These are phyloP conservation scores for Metallyticus violacea DNA, from an alignment of 2,888 invertebrate species.

Conservation along the genomic window DNA sequence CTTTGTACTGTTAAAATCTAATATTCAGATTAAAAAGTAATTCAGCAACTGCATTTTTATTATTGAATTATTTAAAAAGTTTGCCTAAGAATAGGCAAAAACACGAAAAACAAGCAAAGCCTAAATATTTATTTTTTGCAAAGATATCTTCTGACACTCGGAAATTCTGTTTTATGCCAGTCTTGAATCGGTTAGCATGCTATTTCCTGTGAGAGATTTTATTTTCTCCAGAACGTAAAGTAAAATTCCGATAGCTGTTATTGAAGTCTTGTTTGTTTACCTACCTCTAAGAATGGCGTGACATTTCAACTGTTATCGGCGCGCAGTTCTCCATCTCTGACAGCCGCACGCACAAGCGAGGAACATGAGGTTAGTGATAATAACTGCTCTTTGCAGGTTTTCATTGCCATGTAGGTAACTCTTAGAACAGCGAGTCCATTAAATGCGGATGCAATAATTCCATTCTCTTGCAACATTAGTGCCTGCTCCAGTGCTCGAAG, in stretches of 20 bases:
- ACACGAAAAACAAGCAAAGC: too few relatives aligned
- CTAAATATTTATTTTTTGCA: too few relatives aligned
- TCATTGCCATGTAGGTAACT: neutral
- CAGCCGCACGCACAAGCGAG: neutral
- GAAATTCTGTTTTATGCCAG: too few relatives aligned
- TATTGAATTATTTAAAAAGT: too few relatives aligned
- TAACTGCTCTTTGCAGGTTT: neutral
- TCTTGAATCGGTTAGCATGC: too few relatives aligned
- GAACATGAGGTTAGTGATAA: neutral
- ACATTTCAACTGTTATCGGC: neutral
- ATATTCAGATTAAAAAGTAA: too few relatives aligned
- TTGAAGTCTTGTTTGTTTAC: neutral
- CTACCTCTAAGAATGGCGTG: neutral
- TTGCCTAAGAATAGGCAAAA: too few relatives aligned
- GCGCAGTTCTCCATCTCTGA: neutral
- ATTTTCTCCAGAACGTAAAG: neutral
- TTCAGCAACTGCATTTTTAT: too few relatives aligned
- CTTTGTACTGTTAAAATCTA: too few relatives aligned
- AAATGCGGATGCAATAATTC: neutral
- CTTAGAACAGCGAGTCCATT: neutral
- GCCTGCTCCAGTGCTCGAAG: neutral
- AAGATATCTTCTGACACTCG: too few relatives aligned
- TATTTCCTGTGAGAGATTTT: too few relatives aligned
- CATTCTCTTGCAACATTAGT: neutral
- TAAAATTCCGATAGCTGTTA: neutral